These are phyloP conservation scores for Carterocephalus palaemon DNA, from an alignment of 2,888 invertebrate genomes.

Conservation along the genomic window DNA sequence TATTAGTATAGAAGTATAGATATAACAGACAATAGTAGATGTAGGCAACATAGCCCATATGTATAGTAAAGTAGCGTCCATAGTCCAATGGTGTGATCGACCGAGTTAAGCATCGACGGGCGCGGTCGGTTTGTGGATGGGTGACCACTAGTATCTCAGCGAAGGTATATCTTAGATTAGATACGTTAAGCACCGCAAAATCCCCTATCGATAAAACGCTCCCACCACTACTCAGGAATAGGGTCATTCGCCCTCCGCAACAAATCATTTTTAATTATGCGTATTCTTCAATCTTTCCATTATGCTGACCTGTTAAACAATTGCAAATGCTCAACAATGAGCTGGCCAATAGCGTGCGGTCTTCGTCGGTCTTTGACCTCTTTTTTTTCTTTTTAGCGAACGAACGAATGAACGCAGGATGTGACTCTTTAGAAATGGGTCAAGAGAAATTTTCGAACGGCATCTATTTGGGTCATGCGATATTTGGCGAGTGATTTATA, in stretches of 20 bases:
- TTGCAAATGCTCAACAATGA: constrained; percentile 43
- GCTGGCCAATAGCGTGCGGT: constrained; percentile 38
- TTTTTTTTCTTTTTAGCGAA: constrained; percentile 47
- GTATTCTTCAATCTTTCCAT: constrained; percentile 69
- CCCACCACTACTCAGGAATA: constrained; percentile 58
- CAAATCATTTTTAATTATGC: constrained; percentile 77
- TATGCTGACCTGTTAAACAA: constrained; percentile 51
- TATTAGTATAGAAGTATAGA: too few relatives aligned
- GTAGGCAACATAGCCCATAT: too few relatives aligned
- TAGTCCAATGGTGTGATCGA: constrained; percentile 7
- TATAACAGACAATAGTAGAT: too few relatives aligned
- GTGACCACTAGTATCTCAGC: neutral
- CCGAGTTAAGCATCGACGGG: too few relatives aligned
- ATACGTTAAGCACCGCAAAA: too few relatives aligned
- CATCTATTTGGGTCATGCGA: constrained; percentile 58
- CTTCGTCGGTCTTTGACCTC: constrained; percentile 50
- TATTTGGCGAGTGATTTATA: constrained; percentile 47
- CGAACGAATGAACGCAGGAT: constrained; percentile 40
- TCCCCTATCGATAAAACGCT: constrained; percentile 27
- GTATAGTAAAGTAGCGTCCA: too few relatives aligned
- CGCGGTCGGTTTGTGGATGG: neutral
- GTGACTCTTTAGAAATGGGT: constrained; percentile 61
- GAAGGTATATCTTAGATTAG: neutral
- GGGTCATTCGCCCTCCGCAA: constrained; percentile 70
- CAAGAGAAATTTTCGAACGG: constrained; percentile 49